phyloP scores from a whole-genome alignment of 2,797 vertebrate species.

The Tamandua tetradactyla region DNA sequence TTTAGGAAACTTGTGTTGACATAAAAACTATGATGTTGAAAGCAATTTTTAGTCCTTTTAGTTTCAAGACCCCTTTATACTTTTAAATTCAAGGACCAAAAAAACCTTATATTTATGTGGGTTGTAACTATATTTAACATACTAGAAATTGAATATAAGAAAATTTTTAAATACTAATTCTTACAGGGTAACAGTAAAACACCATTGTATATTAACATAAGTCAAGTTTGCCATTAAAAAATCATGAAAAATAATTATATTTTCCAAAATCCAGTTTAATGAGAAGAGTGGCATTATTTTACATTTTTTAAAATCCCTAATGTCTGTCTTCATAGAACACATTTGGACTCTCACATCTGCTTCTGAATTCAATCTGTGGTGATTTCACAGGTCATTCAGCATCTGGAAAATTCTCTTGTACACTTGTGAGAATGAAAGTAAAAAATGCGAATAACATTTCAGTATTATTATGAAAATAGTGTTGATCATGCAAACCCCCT shows the following conservation, averaged over 20 bases:
- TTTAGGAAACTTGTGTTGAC: background rate
- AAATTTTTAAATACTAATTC: background rate
- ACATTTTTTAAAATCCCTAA: background rate
- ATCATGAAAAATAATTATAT: background rate
- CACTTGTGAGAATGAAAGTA: background rate
- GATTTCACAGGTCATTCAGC: background rate
- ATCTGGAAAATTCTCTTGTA: background rate
- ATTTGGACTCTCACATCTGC: background rate
- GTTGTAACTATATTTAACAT: background rate
- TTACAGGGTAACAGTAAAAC: background rate
- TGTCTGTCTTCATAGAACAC: background rate
- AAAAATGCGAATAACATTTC: background rate
- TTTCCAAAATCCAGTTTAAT: background rate
- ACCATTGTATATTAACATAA: background rate
- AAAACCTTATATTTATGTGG: background rate
- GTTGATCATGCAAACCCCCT: background rate
- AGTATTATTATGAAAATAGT: background rate
- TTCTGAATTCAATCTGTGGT: background rate
- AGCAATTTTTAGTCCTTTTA: background rate
- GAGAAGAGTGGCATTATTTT: background rate
- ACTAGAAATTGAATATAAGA: background rate
- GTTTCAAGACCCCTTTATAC: background rate
- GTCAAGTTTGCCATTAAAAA: conserved; percentile 7
- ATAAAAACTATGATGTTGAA: background rate
- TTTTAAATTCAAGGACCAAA: background rate